Base-by-base conservation (phyloP, 1,140 invertebrate species). In the Wasmannia auropunctata region DNA sequence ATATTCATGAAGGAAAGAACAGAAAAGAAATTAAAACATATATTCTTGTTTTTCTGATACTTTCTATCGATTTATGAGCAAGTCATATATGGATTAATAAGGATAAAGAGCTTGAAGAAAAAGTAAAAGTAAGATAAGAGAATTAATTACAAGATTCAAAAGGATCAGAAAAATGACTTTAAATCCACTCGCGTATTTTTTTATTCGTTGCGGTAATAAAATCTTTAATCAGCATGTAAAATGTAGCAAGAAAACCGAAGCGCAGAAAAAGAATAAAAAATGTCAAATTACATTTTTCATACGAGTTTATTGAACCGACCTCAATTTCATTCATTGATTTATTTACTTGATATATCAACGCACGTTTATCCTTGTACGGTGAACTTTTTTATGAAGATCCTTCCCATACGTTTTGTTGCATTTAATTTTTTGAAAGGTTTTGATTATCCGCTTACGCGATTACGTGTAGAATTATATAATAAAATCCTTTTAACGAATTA, bases 361-460 rank as follows among this genome's bases (percentile, higher is more conserved):
- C 16, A 8, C 16, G 3, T 40, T 76, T 40, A 43, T 76, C 8
- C 37, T 76, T 40, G 37, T n/a, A 60, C 4, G 10, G 16, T 4
- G 16, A 25, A 2, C 8, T 62, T 62, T 40, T 76, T 76, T 60
- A 76, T n/a, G 16, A 25, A 76, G 34, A 60, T 40, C 22, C 10
- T 43, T 43, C 22, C 4, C 16, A 11, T 11, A 62, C 19, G 2
- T 43, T 74, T 56, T 56, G n/a, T 10, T 10, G 25, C 25, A 76
- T 62, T 76, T 31, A 60, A 76, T 40, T 76, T 76, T 76, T 76
- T 60, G 56, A 43, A 76, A 76, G 37, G 22, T 76, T 60, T 76
- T 25, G 5, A 76, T 60, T 28, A 62, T 76, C 74, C 54, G 37
- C 25, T 76, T 76, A 76, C 11, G 19, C 22, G 37, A 76, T 76